Conservation (phyloP, 2,888 invertebrate genomes). For the Osmoderma eremita region DNA sequence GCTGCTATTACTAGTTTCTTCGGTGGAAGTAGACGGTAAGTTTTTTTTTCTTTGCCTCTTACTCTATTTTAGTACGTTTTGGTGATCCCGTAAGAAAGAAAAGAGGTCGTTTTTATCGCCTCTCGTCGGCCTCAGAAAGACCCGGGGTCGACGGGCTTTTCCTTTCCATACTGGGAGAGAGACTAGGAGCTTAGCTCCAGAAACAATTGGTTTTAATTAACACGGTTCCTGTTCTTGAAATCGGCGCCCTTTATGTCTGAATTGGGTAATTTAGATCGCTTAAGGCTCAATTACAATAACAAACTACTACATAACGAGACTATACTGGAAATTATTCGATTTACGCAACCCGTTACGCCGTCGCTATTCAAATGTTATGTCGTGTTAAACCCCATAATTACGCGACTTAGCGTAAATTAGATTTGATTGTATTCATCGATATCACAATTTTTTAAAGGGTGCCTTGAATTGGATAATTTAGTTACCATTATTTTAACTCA, state of each 20-base stretch:
- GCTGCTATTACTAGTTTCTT: constrained; percentile 32
- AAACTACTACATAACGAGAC: background rate
- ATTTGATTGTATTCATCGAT: background rate
- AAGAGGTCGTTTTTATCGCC: constrained; percentile 2
- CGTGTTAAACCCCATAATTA: too few species aligned
- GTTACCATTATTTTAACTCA: constrained; percentile 9
- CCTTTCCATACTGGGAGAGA: background rate
- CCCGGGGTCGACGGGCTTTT: background rate
- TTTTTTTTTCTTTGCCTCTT: constrained; percentile 2
- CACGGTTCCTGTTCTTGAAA: constrained; percentile 36
- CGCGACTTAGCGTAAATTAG: too few species aligned
- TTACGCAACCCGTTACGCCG: background rate
- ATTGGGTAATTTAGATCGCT: constrained; percentile 35
- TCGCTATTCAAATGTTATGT: too few species aligned
- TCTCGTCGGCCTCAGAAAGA: background rate
- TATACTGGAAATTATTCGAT: constrained; percentile 1
- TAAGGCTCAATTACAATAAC: constrained; percentile 29
- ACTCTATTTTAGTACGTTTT: background rate
- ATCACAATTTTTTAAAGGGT: background rate
- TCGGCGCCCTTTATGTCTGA: constrained; percentile 39
- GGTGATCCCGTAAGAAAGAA: background rate
- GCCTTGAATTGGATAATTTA: constrained; percentile 26
- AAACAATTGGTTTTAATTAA: constrained; percentile 41
- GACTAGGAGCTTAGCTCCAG: constrained; percentile 5
- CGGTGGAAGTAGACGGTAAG: constrained; percentile 43